phyloP scores from a whole-genome alignment of 2,113 vertebrate genomes.

The Larimichthys polyactis region DNA sequence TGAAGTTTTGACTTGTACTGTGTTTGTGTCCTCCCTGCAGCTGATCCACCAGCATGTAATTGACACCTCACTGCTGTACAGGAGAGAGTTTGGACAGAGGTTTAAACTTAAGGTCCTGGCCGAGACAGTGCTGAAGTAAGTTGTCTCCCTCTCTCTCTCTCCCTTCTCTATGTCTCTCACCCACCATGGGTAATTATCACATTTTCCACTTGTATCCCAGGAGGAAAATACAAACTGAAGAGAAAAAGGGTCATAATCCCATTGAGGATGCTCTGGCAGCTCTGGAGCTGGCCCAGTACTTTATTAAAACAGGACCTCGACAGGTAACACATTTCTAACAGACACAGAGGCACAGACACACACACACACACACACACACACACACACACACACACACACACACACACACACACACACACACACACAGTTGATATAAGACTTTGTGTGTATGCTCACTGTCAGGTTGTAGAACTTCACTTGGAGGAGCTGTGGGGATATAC shows the following conservation, averaged over 20 bases:
- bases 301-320: constrained; percentile 88
- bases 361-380: no score
- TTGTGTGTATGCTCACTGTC: background rate
- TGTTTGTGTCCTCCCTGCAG: constrained; percentile 71
- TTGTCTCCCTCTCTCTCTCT: background rate
- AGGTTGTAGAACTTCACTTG: constrained; percentile 80
- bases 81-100: constrained; percentile 82
- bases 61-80: constrained; percentile 92
- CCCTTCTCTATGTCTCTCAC: background rate
- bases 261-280: constrained; percentile 89
- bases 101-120: constrained; percentile 93
- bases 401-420: background rate
- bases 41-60: constrained; percentile 91
- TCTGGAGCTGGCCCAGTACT: constrained; percentile 90
- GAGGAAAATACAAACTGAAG: constrained; percentile 87
- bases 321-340: constrained; percentile 78
- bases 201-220: constrained; percentile 71
- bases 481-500: constrained; percentile 73
- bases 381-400: no score
- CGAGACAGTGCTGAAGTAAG: constrained; percentile 88
- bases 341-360: background rate
- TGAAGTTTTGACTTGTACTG: background rate
- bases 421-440: background rate
- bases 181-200: background rate
- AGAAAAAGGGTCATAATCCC: constrained; percentile 87